These are phyloP conservation scores for Andrena camellia DNA, from an alignment of 2,888 invertebrate species.

Conservation along the genomic window DNA sequence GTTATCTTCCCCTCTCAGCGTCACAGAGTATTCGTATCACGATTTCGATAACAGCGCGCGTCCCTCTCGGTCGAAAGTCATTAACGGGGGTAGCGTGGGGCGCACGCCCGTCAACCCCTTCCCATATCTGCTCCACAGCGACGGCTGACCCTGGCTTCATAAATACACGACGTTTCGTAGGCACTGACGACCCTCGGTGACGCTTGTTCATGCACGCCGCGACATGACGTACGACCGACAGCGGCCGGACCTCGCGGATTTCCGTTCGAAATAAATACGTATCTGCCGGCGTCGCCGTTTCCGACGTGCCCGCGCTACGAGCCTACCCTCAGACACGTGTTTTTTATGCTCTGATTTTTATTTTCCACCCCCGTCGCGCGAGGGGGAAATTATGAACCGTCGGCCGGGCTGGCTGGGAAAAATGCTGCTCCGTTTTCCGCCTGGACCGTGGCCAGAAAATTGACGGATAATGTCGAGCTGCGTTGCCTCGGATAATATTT, in stretches of 20 bases:
- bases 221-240: slow-evolving; percentile 70
- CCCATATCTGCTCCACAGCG: neutral
- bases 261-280: slow-evolving; percentile 76
- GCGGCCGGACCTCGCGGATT: slow-evolving; percentile 70
- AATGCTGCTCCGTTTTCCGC: slow-evolving; percentile 49
- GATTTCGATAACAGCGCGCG: neutral
- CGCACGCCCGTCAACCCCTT: slow-evolving; percentile 13
- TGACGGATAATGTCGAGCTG: slow-evolving; percentile 6
- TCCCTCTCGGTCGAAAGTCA: slow-evolving; percentile 19
- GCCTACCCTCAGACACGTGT: slow-evolving; percentile 12
- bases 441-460: slow-evolving; percentile 61
- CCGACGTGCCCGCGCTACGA: slow-evolving; percentile 49
- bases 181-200: slow-evolving; percentile 41
- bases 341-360: neutral
- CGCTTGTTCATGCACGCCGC: slow-evolving; percentile 49
- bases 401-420: slow-evolving; percentile 8
- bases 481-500: slow-evolving; percentile 41
- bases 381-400: slow-evolving; percentile 38
- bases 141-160: slow-evolving; percentile 41
- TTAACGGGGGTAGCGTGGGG: slow-evolving; percentile 23
- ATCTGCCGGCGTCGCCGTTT: slow-evolving; percentile 54
- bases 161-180: slow-evolving; percentile 51
- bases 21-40: neutral
- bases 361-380: neutral
- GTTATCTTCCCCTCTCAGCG: too few relatives aligned